A percentile compares a stretch with the other conserved stretches of the same genome.
Conservation (phyloP, 1,140 invertebrate genomes). For the Odontomachus brunneus region DNA sequence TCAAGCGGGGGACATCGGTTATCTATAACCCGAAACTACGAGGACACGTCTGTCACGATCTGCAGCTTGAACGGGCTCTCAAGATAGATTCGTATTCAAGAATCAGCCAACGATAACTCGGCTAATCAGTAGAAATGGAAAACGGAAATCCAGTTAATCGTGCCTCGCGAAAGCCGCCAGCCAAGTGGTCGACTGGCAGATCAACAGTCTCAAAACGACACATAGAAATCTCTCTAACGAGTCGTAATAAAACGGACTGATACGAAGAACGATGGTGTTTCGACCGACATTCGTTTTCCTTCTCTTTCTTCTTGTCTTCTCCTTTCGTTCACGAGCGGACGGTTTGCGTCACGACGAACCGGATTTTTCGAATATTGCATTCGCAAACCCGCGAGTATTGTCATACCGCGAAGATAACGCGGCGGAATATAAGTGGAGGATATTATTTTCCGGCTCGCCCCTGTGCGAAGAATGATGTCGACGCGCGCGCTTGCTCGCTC, state of each 20-base stretch:
- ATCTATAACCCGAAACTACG: neutral
- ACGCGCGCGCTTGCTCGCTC: neutral
- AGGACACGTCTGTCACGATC: neutral
- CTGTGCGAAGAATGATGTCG: conserved; percentile 17
- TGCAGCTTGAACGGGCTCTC: neutral
- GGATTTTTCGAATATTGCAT: conserved; percentile 31
- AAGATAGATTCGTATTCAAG: neutral
- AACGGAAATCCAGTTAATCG: conserved; percentile 1
- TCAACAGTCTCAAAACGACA: neutral
- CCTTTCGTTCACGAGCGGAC: neutral
- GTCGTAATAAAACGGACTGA: neutral
- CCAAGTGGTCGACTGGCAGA: neutral
- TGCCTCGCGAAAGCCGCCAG: neutral
- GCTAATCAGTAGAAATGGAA: neutral
- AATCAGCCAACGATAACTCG: neutral
- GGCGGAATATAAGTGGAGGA: neutral
- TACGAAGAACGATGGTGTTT: too few species aligned
- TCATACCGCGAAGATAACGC: conserved; percentile 33
- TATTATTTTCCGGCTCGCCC: conserved; percentile 51
- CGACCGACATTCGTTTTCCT: neutral
- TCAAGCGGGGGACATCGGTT: neutral
- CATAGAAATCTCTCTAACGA: neutral
- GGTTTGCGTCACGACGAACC: neutral
- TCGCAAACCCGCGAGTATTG: conserved; percentile 2
- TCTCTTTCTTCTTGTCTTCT: too few species aligned